Conservation (phyloP, 2,113 vertebrate genomes). For the Ancistrus triradiatus region DNA sequence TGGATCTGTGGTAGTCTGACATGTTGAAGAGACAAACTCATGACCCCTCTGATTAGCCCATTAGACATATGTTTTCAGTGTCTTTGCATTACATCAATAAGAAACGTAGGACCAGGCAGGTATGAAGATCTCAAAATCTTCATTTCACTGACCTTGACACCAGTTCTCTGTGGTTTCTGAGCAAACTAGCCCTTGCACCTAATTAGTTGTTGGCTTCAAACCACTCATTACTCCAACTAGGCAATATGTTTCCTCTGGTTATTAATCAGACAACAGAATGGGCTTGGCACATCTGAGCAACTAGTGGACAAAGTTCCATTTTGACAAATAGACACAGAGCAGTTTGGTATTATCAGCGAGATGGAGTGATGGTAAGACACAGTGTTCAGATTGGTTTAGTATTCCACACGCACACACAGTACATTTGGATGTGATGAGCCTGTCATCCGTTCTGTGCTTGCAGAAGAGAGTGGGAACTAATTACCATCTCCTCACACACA, state of each 20-base stretch:
- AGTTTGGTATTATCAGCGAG: conserved; percentile 23
- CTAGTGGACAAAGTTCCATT: conserved; percentile 33
- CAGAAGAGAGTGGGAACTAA: conserved; percentile 49
- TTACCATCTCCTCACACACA: conserved; percentile 44
- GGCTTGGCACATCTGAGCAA: conserved; percentile 28
- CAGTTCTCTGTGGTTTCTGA: conserved; percentile 12
- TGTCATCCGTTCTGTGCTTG: conserved; percentile 46
- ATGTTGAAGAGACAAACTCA: no score
- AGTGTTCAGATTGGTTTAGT: conserved; percentile 39
- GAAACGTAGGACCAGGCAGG: background rate
- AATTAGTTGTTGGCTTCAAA: conserved; percentile 23
- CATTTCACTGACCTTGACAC: background rate
- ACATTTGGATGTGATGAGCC: conserved; percentile 46
- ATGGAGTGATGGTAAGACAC: conserved; percentile 26
- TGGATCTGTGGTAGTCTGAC: no score
- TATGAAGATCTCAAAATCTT: background rate
- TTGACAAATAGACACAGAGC: conserved; percentile 34
- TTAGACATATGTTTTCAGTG: background rate
- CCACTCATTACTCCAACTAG: conserved; percentile 12
- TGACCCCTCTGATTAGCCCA: background rate
- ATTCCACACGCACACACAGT: conserved; percentile 40
- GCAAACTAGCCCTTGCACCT: conserved; percentile 16
- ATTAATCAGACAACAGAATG: conserved; percentile 17
- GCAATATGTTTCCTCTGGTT: conserved; percentile 18
- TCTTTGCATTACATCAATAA: conserved; percentile 1